Evolutionary conservation across 2,797 vertebrate genomes (phyloP).

Genomic region (Tenualosa ilisha): DNA sequence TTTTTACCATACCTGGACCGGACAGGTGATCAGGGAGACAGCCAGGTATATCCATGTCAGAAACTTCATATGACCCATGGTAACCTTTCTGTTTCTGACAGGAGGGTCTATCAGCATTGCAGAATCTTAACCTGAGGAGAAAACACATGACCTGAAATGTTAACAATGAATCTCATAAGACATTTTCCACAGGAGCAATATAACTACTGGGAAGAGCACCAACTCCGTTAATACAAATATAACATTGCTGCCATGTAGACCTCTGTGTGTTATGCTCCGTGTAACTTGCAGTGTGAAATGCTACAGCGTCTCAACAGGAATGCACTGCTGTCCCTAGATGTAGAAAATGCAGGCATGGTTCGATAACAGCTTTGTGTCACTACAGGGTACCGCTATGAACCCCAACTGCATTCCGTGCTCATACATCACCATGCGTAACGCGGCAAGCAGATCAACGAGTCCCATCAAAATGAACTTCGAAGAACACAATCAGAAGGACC

Average conservation of each 20-base stretch:
- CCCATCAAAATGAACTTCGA: constrained; percentile 15
- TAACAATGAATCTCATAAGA: not conserved
- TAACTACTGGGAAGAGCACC: not conserved
- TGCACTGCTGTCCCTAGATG: constrained; percentile 14
- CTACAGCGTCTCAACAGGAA: not conserved
- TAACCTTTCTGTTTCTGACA: constrained; percentile 42
- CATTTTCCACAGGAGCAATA: not conserved
- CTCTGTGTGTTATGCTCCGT: not conserved
- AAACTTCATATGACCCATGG: constrained; percentile 56
- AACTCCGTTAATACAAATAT: not conserved
- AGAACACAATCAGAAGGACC: not conserved
- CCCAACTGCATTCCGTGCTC: constrained; percentile 2
- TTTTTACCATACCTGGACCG: constrained; percentile 65
- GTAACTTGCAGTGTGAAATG: not conserved
- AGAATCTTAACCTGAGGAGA: not conserved
- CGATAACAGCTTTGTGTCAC: not conserved
- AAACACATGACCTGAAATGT: not conserved
- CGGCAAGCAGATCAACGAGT: not conserved
- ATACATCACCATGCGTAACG: constrained; percentile 7
- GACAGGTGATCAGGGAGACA: constrained; percentile 56
- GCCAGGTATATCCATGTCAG: constrained; percentile 64
- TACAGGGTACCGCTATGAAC: not conserved
- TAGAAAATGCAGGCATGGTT: not conserved
- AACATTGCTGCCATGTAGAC: not conserved
- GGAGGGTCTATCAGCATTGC: constrained; percentile 6